Conservation (phyloP, 2,113 vertebrate species). For the Illadopsis cleaveri region DNA sequence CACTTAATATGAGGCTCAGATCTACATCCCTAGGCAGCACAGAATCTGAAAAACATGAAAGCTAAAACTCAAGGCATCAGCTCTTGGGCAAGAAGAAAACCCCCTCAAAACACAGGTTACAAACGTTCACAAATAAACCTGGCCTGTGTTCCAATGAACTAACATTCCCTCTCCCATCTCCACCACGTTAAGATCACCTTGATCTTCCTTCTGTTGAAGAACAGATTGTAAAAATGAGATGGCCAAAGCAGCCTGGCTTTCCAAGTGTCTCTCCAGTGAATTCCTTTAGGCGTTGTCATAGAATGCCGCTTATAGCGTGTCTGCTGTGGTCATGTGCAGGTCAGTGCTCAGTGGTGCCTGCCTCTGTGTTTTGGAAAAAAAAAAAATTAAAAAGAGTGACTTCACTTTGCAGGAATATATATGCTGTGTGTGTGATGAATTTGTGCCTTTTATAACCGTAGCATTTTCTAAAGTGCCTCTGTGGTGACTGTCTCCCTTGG, state of each 20-base stretch:
- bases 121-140: neutral
- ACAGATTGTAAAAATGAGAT: neutral
- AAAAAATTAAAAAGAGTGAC: conserved; percentile 4
- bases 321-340: conserved; percentile 17
- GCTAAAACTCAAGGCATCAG: neutral
- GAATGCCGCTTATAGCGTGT: neutral
- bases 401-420: conserved; percentile 50
- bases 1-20: too few species aligned
- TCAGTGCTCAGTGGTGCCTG: conserved; percentile 42
- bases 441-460: conserved; percentile 71
- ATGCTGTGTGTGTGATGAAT: conserved; percentile 49
- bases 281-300: neutral
- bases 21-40: too few species aligned
- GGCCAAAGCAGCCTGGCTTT: conserved; percentile 6
- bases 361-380: conserved; percentile 21
- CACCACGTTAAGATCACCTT: neutral
- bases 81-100: neutral
- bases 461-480: conserved; percentile 73
- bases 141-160: neutral
- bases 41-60: too few species aligned
- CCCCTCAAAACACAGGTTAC: neutral
- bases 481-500: conserved; percentile 56
- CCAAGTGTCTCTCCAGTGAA: neutral
- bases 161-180: neutral
- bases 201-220: neutral